phyloP scores from a whole-genome alignment of 2,113 vertebrate genomes.

The Delphinapterus leucas region DNA sequence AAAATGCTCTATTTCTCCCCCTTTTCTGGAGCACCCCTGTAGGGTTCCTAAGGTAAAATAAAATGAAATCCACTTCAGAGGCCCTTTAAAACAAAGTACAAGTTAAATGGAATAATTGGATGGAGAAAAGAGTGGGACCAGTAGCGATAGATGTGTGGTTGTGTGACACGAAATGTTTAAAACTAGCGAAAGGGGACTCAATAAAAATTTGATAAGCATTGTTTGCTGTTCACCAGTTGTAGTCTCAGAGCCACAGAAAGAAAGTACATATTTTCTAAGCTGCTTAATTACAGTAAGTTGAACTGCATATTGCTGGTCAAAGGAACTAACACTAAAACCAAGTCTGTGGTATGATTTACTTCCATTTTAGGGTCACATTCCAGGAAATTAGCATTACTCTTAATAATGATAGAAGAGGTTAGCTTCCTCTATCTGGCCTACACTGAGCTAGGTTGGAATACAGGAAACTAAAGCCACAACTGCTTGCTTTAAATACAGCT shows the following conservation, averaged over 20 bases:
- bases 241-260: background rate
- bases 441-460: background rate
- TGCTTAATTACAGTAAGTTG: background rate
- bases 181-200: background rate
- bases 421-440: background rate
- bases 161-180: background rate
- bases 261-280: constrained; percentile 16
- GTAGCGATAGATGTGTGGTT: background rate
- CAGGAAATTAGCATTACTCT: constrained; percentile 17
- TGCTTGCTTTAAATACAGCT: background rate
- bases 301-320: background rate
- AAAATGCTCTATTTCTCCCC: constrained; percentile 67
- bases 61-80: constrained; percentile 41
- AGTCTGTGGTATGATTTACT: background rate
- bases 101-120: background rate
- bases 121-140: background rate
- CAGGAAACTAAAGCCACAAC: constrained; percentile 20
- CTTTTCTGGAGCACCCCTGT: constrained; percentile 56
- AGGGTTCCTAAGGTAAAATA: constrained; percentile 46
- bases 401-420: background rate
- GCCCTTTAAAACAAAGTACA: constrained; percentile 39
- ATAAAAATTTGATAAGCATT: background rate
- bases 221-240: background rate
- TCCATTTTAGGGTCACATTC: background rate
- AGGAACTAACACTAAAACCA: background rate